Conservation (phyloP, 1,140 invertebrate genomes). For the Neodiprion pinetum region DNA sequence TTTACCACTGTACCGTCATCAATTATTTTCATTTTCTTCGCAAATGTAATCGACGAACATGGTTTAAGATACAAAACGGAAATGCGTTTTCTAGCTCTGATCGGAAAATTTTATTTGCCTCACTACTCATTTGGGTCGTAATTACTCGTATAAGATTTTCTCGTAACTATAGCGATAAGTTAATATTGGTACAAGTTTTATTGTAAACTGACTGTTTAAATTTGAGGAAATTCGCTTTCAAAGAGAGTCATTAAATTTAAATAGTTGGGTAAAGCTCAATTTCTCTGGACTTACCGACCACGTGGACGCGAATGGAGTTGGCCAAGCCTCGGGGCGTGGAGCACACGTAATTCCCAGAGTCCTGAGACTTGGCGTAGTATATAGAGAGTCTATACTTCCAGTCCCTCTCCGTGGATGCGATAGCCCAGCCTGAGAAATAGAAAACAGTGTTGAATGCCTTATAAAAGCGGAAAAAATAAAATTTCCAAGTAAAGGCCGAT, state of each 20-base stretch:
- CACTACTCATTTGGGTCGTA: too few relatives aligned
- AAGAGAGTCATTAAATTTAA: background rate
- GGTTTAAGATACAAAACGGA: too few relatives aligned
- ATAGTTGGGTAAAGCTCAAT: background rate
- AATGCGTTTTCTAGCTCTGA: too few relatives aligned
- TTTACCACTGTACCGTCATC: too few relatives aligned
- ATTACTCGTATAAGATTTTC: too few relatives aligned
- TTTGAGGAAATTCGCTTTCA: too few relatives aligned
- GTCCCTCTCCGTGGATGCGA: slow-evolving; percentile 75
- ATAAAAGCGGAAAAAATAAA: slow-evolving; percentile 7
- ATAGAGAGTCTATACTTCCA: slow-evolving; percentile 84
- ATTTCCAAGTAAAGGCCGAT: slow-evolving; percentile 8
- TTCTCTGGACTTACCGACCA: slow-evolving; percentile 71
- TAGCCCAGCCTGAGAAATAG: slow-evolving; percentile 75
- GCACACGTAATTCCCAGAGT: slow-evolving; percentile 85
- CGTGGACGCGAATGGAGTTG: slow-evolving; percentile 79
- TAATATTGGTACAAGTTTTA: too few relatives aligned
- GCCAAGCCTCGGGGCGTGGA: slow-evolving; percentile 79
- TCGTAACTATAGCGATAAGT: too few relatives aligned
- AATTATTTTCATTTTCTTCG: too few relatives aligned
- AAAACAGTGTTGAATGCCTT: slow-evolving; percentile 15
- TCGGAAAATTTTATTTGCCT: too few relatives aligned
- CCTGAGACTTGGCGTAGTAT: slow-evolving; percentile 80
- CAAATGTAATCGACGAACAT: too few relatives aligned
- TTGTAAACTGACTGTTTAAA: too few relatives aligned